A percentile compares a stretch with the other conserved stretches of the same genome.
Conservation (phyloP, 2,888 invertebrate genomes). For the Xanthorhoe designata region DNA sequence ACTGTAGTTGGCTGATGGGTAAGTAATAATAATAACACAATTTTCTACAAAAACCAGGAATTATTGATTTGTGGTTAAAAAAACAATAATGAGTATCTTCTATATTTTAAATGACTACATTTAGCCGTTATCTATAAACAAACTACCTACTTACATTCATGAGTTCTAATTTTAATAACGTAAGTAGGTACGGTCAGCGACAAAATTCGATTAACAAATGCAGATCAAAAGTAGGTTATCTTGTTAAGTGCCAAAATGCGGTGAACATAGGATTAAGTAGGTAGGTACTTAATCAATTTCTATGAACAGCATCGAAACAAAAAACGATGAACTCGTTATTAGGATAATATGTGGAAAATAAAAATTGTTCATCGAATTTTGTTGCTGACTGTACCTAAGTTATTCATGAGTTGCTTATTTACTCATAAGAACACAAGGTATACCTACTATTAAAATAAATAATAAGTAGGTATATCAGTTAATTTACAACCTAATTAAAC, state of each 20-base stretch:
- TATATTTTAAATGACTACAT: not conserved
- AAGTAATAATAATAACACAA: not conserved
- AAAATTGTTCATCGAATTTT: too few species aligned
- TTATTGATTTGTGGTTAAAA: not conserved
- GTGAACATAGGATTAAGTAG: too few species aligned
- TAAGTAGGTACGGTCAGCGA: not conserved
- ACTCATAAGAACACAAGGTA: not conserved
- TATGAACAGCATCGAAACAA: too few species aligned
- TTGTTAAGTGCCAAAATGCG: too few species aligned
- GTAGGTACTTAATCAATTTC: too few species aligned
- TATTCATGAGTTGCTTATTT: not conserved
- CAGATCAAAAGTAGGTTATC: too few species aligned
- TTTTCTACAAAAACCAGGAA: not conserved
- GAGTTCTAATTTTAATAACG: not conserved
- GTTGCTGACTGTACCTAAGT: too few species aligned
- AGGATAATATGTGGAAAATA: too few species aligned
- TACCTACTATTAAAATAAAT: too few species aligned
- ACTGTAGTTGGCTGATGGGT: conserved; percentile 2
- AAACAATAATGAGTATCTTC: not conserved
- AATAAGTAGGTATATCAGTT: too few species aligned
- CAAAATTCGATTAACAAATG: too few species aligned
- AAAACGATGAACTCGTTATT: too few species aligned
- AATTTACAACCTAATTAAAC: conserved; percentile 11
- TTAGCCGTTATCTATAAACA: not conserved
- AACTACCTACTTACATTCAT: not conserved